Evolutionary conservation across 2,797 vertebrate genomes (phyloP), one percentile per base, ranked within the genome.

Genomic region (Cygnus olor): DNA sequence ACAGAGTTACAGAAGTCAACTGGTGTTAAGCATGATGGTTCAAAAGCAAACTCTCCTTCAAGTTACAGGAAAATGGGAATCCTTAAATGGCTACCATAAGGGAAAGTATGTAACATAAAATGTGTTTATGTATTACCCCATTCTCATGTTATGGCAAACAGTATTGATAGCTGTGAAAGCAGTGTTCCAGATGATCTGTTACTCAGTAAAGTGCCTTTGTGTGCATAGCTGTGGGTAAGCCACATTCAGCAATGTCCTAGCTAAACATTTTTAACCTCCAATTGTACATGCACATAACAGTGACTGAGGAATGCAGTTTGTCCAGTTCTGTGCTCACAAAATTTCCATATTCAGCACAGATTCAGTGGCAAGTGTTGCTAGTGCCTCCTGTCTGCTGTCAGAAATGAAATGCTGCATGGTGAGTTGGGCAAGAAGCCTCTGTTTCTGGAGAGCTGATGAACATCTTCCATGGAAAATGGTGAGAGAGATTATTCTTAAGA

Each of bases 341-440:
- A 79, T 4, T 24, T 73, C 22, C 9, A 10, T 15, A 21, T n/a
- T 70, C 51, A 28, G 19, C 2, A 0, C 2, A 19, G 40, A 28
- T 74, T 83, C 45, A 56, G 14, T 30, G 0, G 0, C 51, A 56
- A 32, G 18, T 0, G 0, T 36, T 77, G 32, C 21, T 51, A 44
- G 8, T 54, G 36, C 40, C 82, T 83, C 24, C 68, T n/a, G 28
- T 28, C 38, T 54, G 34, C 36, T 44, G 18, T 44, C 42, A 70
- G 21, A 22, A 80, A 19, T 6, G 1, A 74, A 44, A 36, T 16
- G 28, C 15, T 56, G 11, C 30, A 21, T 4, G 19, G 56, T 8
- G 30, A 74, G 4, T 51, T 65, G 56, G 14, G 27, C 0, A 3
- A 53, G 34, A 47, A 58, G 10, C 49, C 8, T 64, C 40, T 66